Base-by-base conservation (phyloP, 2,888 invertebrate genomes). In the Calameuta filiformis region DNA sequence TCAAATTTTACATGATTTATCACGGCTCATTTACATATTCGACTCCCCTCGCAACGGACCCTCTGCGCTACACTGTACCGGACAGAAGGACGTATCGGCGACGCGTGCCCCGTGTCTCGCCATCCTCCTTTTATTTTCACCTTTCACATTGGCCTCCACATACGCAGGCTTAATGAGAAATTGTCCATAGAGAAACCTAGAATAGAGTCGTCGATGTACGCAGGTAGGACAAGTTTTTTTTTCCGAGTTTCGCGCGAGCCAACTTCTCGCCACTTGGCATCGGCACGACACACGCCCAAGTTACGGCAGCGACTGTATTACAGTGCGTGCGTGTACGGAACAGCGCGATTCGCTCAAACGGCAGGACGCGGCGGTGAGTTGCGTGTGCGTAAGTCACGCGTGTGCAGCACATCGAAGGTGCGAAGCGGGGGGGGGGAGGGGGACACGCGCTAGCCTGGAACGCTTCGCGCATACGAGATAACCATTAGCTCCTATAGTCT, bases 391-490 rank as follows among this genome's bases (percentile, higher is more conserved):
- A 76, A 35, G 35, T 68, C 23, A 71, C 71, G 71, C 71, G 71
- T 71, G 71, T 71, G 31, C 71, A 30, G 71, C 71, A 71, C 33
- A 71, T 31, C 71, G 71, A 79, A 78, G 81, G 79, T 79, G 80
- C 77, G 81, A 79, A 82, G 82, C 82, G 81, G 75, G 75, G 33
- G 33, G 33, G 33, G 33, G 33, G 33, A 2, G 33, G 83, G 84
- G 83, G 86, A 87, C 87, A 88, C 87, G 87, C 87, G 89, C 87
- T 88, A 87, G 86, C 87, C 85, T 82, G 85, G 78, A 85, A 89
- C 87, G 86, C 86, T 80, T 82, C 83, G 82, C 85, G 89, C 87
- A 89, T 89, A 86, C 88, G 81, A 76, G 76, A 77, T 76, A 76
- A 73, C 73, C 73, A 77, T 37, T 37, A 31, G 31, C 56, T 23